A percentile compares a stretch with the other conserved stretches of the same genome.
phyloP scores from a whole-genome alignment of 1,140 invertebrate genomes.

The Drosophila saltans region DNA sequence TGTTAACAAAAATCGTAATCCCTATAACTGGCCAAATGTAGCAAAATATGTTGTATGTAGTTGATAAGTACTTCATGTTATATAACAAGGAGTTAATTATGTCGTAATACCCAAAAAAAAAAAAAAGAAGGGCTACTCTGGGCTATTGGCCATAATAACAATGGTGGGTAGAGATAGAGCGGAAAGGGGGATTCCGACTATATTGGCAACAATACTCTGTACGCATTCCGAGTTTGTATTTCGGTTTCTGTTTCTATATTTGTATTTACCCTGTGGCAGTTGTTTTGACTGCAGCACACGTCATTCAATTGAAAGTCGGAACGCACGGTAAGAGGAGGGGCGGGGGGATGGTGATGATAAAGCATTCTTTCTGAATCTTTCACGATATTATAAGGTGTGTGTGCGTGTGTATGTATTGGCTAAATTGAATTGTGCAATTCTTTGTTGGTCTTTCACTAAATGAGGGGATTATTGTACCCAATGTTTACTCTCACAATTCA shows the following conservation, averaged over 20 bases:
- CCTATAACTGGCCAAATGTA: constrained; percentile 10
- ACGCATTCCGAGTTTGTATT: constrained; percentile 42
- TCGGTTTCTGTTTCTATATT: constrained; percentile 17
- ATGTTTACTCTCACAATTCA: too few species aligned
- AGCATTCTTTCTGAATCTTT: background rate
- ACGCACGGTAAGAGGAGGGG: background rate
- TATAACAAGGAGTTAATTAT: constrained; percentile 79
- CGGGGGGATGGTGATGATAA: background rate
- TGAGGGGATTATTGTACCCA: too few species aligned
- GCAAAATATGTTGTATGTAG: constrained; percentile 11
- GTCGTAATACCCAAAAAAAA: constrained; percentile 61
- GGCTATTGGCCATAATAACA: background rate
- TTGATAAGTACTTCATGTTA: constrained; percentile 44
- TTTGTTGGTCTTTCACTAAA: too few species aligned
- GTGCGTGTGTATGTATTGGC: too few species aligned
- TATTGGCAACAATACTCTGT: constrained; percentile 15
- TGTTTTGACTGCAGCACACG: constrained; percentile 21
- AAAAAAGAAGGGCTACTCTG: background rate
- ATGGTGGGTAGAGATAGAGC: too few species aligned
- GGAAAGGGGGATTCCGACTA: background rate
- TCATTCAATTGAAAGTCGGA: background rate
- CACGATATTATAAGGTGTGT: too few species aligned
- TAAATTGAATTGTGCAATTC: too few species aligned
- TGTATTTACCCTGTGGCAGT: constrained; percentile 19
- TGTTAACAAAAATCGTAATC: constrained; percentile 53